phyloP scores from a whole-genome alignment of 2,888 invertebrate genomes.

The Drosophila leonis region DNA sequence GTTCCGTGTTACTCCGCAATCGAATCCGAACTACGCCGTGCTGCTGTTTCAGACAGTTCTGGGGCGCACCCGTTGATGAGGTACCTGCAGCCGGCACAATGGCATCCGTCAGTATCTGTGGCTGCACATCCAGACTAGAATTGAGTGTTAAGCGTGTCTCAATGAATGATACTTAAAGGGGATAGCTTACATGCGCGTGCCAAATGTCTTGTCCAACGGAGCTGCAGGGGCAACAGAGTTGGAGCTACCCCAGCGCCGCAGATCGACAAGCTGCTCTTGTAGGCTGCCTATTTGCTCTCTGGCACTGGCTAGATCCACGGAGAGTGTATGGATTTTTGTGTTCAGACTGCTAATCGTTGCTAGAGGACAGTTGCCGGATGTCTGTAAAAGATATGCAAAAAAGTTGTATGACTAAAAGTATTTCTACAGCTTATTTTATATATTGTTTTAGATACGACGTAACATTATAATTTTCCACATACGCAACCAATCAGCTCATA shows the following conservation, averaged over 20 bases:
- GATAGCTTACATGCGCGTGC: constrained; percentile 52
- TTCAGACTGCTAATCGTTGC: constrained; percentile 47
- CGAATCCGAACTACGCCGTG: constrained; percentile 66
- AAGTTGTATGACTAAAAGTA: not conserved
- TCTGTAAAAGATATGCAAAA: constrained; percentile 28
- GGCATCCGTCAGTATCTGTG: constrained; percentile 2
- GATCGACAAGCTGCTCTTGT: constrained; percentile 68
- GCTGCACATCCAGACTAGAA: constrained; percentile 38
- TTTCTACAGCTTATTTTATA: not conserved
- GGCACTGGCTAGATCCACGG: constrained; percentile 45
- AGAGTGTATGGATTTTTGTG: constrained; percentile 53
- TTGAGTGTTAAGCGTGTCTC: not conserved
- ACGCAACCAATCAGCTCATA: too few relatives aligned
- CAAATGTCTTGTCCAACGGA: constrained; percentile 8
- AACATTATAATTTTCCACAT: too few relatives aligned
- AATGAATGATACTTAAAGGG: fast-evolving
- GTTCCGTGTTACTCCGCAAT: constrained; percentile 24
- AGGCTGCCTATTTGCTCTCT: constrained; percentile 53
- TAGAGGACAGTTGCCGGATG: constrained; percentile 49
- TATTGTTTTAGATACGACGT: too few relatives aligned
- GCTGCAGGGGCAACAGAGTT: not conserved
- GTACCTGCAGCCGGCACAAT: not conserved
- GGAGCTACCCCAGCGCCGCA: constrained; percentile 32
- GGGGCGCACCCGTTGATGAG: constrained; percentile 38
- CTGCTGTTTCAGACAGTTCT: constrained; percentile 55